Percentiles rank a stretch among this genome's conserved stretches.
Conservation (phyloP, 2,113 vertebrate species). For the Eira barbara region DNA sequence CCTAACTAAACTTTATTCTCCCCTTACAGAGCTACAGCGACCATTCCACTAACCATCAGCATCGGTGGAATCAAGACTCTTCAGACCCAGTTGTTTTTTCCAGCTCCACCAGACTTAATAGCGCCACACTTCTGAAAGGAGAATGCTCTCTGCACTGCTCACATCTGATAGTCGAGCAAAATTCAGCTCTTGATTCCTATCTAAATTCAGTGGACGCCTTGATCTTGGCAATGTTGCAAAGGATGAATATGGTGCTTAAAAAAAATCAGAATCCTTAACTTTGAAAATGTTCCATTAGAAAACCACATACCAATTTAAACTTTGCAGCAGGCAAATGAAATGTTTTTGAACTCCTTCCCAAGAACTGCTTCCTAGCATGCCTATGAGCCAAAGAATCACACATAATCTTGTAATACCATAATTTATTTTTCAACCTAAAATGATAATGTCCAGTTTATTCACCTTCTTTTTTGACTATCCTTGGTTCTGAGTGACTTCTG, state of each 20-base stretch:
- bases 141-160: neutral
- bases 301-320: neutral
- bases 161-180: neutral
- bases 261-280: neutral
- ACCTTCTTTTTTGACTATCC: neutral
- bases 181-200: neutral
- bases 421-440: conserved; percentile 28
- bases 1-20: neutral
- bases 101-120: neutral
- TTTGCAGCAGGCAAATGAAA: neutral
- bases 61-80: neutral
- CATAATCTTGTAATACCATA: neutral
- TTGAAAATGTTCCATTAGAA: neutral
- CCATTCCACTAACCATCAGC: neutral
- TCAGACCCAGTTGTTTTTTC: neutral
- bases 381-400: conserved; percentile 9
- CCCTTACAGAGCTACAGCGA: neutral
- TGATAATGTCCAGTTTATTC: neutral
- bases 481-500: conserved; percentile 11
- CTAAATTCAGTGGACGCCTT: conserved; percentile 18
- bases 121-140: neutral
- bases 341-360: neutral
- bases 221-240: neutral
- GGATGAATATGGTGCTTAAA: neutral
- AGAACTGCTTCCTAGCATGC: neutral